Evolutionary conservation across 1,140 invertebrate species (phyloP).

Genomic region (Helicorthomorpha holstii): DNA sequence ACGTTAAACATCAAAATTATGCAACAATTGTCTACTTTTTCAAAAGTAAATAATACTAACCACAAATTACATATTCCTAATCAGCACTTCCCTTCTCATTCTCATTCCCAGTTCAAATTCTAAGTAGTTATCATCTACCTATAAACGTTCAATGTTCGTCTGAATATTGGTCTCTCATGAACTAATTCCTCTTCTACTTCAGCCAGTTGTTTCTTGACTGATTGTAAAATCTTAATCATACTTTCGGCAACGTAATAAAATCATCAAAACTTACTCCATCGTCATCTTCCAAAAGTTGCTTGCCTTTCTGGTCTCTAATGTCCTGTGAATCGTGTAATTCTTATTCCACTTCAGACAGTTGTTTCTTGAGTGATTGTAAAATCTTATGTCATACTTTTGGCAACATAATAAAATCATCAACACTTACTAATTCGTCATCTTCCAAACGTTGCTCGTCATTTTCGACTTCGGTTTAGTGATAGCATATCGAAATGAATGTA

Average conservation of each 20-base stretch:
- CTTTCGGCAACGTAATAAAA: slow-evolving; percentile 63
- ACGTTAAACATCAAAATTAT: slow-evolving; percentile 11
- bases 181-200: slow-evolving; percentile 15
- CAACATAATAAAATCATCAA: too few species aligned
- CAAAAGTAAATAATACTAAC: slow-evolving; percentile 25
- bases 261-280: too few species aligned
- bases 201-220: slow-evolving; percentile 14
- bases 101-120: slow-evolving; percentile 8
- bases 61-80: slow-evolving; percentile 26
- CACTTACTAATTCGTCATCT: slow-evolving; percentile 1
- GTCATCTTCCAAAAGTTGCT: slow-evolving; percentile 24
- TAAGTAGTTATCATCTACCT: slow-evolving; percentile 31
- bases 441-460: slow-evolving; percentile 22
- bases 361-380: too few species aligned
- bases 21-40: not conserved
- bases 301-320: not conserved
- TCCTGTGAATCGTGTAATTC: not conserved
- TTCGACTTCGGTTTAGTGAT: too few species aligned
- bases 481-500: too few species aligned
- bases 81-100: slow-evolving; percentile 18
- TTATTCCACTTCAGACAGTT: too few species aligned
- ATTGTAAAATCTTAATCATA: slow-evolving; percentile 52
- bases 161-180: too few species aligned
- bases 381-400: too few species aligned
- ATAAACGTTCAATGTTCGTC: too few species aligned